phyloP scores from a whole-genome alignment of 2,888 invertebrate species.

The Sturmia bella region DNA sequence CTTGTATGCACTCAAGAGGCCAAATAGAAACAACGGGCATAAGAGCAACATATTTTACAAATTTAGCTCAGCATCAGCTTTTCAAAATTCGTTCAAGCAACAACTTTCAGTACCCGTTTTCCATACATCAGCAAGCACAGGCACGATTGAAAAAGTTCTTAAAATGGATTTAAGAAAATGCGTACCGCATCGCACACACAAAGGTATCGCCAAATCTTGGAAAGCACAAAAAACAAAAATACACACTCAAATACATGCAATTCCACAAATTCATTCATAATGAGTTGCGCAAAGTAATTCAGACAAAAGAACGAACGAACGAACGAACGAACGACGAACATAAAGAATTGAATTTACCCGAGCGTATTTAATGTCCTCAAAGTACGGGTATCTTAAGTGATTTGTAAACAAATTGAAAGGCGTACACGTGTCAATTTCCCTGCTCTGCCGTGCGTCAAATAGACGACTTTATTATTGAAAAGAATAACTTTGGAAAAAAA shows the following conservation, averaged over 20 bases:
- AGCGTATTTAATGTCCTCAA: constrained; percentile 69
- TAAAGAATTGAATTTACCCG: constrained; percentile 51
- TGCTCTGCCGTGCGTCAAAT: constrained; percentile 40
- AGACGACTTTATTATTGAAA: constrained; percentile 61
- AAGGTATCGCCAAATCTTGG: neutral
- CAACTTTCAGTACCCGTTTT: constrained; percentile 52
- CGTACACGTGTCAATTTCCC: constrained; percentile 81
- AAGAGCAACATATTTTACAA: constrained; percentile 40
- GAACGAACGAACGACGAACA: too few species aligned
- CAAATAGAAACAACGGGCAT: constrained; percentile 15
- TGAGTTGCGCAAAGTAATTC: constrained; percentile 27
- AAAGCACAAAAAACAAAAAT: too few species aligned
- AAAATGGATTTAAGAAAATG: neutral
- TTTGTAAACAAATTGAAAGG: constrained; percentile 82
- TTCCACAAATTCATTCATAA: constrained; percentile 33
- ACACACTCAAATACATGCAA: constrained; percentile 12
- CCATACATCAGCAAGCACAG: neutral
- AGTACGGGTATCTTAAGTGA: constrained; percentile 79
- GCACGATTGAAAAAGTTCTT: constrained; percentile 4
- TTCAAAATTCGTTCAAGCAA: constrained; percentile 32
- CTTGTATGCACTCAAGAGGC: neutral
- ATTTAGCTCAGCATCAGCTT: constrained; percentile 27
- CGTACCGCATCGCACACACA: neutral
- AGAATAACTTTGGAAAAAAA: constrained; percentile 63
- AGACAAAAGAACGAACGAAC: constrained; percentile 34